Base-by-base conservation (phyloP, 2,113 vertebrate species). In the Albula goreensis region DNA sequence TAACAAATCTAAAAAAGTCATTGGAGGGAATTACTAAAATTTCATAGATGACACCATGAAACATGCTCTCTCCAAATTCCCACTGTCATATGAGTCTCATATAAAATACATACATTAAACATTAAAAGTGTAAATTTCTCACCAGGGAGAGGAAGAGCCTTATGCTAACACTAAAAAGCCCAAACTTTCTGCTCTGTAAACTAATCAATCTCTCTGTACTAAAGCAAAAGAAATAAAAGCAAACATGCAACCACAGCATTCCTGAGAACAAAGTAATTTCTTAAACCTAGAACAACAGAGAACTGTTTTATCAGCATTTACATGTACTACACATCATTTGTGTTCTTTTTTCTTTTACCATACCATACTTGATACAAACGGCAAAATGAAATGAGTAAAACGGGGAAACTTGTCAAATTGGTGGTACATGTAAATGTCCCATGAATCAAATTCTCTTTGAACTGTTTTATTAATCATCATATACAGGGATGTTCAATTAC, bases 191-290 rank as follows among this genome's bases (percentile, higher is more conserved):
- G 41, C 10, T 84, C 52, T 19, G 50, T 70, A 51, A 70, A 53
- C 60, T 12, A 66, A 83, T 83, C 82, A 49, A 66, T 83, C 81
- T 83, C 81, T 41, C 31, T 41, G 60, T 48, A 83, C 53, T 60
- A 13, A 22, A 41, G 57, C 82, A 63, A 3, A 66, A 57, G n/a
- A 83, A 83, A 83, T 83, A 83, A 63, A 83, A 56, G 31, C 25
- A 63, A 83, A 83, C 31, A 83, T 83, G 82, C 66, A 50, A 31
- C 19, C 4, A 50, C 83, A 84, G 60, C 83, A 50, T 66, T 49
- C 66, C 56, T 83, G 56, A 60, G n/a, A 60, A 57, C n/a, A 41
- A n/a, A 70, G 49, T 84, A 15, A 70, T 51, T 84, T 77, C 49
- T 50, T 70, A 50, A 84, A 60, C 19, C 22, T 66, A 70, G 22